Base-by-base conservation (phyloP, 92 coral and sea anemone genomes). In the Palythoa heliodiscus region DNA sequence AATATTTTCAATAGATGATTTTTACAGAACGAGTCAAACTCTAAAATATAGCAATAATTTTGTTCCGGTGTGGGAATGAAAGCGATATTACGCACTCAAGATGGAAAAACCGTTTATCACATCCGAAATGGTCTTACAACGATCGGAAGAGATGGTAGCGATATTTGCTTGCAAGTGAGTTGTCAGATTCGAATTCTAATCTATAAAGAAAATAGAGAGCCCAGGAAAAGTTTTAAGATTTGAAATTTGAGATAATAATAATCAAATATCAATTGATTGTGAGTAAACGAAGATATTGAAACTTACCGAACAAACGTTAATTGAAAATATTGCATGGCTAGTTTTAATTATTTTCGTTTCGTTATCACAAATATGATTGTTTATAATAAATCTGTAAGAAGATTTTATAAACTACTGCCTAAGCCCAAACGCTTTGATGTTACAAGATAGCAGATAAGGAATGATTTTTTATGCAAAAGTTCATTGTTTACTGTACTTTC, bases 81-180 rank as follows among this genome's bases (percentile, higher is more conserved):
- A 58, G 84, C 84, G 74, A 66, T 48, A 43, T 20, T 80, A 64
- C 73, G 84, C 13, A 22, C 73, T 10, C 84, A 68, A 24, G 84
- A 80, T 14, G 84, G 84, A 12, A 80, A 80, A 52, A 80, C 84
- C 16, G 74, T 80, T 4, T 80, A 80, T 70, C 84, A 80, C 12
- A 43, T 80, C n/a, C 24, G 61, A 52, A 80, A 80, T 38, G 84
- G 73, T 66, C 37, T 80, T 17, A 66, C 73, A 3, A 80, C 84
- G 37, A 22, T 80, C 40, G 84, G 84, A 80, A 25, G 84, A 29
- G 74, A 80, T 35, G 84, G 84, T 6, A 80, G 12, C 35, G 84
- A 80, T 60, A 80, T 80, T 1, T 66, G 66, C 40, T 14, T 80
- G 8, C 84, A 80, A 24, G 84, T 80, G 14, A 22, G 84, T 75